Base-by-base conservation (phyloP, 2,888 invertebrate genomes). In the Pheosia gnoma region DNA sequence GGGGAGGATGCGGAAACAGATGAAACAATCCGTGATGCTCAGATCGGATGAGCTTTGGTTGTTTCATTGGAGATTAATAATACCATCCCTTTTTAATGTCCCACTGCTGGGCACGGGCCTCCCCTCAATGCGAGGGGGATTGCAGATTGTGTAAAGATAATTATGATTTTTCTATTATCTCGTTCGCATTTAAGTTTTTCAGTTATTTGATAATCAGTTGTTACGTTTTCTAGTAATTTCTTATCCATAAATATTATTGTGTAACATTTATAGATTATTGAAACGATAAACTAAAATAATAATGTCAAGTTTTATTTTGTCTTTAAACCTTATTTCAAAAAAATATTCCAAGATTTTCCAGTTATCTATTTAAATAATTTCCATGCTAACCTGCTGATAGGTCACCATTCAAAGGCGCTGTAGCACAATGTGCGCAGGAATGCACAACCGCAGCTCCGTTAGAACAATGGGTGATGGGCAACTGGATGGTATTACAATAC, bases 1-100 rank as follows among this genome's bases (percentile, higher is more conserved):
- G 82, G 83, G 89, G 89, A 82, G 87, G 88, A 85, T 80, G 81
- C 86, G 89, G 89, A 91, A 89, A 85, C 75, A 75, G 80, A 82
- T 71, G 74, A 68, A 75, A 77, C 74, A 74, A 63, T 66, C 66
- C 67, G 72, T 65, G 72, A 74, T 80, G 67, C 66, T 72, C 66
- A 71, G 70, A 74, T 74, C 66, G 53, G 66, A 71, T 68, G 65
- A 60, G 62, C 64, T 67, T 67, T 70, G 11, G 59, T 55, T 65
- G 4, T 4, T n/a, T 7, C 8, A 8, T 10, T 53, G 10, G 4
- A 36, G 25, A 25, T 25, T 25, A 25, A 25, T 25, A 25, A 25
- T 25, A 25, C 25, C 25, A 25, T 0, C 25, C 25, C 2, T 25
- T 25, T 25, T 25, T 25, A 25, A 25, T 25, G 25, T 25, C 25